These are phyloP conservation scores for Caerostris darwini DNA, from an alignment of 1,140 invertebrate species.

Conservation along the genomic window DNA sequence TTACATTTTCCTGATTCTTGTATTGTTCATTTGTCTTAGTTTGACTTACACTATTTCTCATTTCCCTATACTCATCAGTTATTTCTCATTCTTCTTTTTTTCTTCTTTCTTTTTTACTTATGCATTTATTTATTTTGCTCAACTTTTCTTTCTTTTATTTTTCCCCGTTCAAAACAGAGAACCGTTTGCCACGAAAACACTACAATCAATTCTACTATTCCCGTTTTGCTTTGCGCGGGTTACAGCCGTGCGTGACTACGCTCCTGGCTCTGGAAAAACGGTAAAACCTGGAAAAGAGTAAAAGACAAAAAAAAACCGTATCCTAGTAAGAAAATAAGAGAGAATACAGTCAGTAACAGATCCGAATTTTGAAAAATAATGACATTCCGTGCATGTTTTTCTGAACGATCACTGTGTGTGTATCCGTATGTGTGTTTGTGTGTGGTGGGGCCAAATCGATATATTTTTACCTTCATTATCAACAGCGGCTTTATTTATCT, in stretches of 20 bases:
- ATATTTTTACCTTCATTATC: neutral
- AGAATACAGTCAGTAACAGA: conserved; percentile 51
- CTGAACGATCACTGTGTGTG: neutral
- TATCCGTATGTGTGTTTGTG: neutral
- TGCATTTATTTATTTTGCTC: neutral
- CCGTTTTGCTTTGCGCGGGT: neutral
- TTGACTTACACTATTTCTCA: conserved; percentile 42
- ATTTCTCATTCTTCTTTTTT: conserved; percentile 4
- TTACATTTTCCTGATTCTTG: conserved; percentile 22
- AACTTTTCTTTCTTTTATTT: neutral
- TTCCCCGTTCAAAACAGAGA: neutral
- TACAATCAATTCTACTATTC: neutral
- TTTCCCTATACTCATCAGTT: conserved; percentile 2
- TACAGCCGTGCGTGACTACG: conserved; percentile 34
- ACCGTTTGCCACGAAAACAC: neutral
- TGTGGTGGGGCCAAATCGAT: neutral
- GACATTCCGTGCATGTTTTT: conserved; percentile 56
- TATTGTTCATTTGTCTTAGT: conserved; percentile 40
- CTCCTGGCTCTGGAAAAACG: neutral
- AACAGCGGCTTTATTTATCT: neutral
- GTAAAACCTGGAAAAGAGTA: neutral
- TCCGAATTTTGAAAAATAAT: conserved; percentile 61
- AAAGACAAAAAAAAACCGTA: neutral
- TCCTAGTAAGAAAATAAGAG: neutral
- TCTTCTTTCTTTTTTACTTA: neutral